Conservation (phyloP, 64 coral and sea anemone genomes). For the Astreopora myriophthalma region DNA sequence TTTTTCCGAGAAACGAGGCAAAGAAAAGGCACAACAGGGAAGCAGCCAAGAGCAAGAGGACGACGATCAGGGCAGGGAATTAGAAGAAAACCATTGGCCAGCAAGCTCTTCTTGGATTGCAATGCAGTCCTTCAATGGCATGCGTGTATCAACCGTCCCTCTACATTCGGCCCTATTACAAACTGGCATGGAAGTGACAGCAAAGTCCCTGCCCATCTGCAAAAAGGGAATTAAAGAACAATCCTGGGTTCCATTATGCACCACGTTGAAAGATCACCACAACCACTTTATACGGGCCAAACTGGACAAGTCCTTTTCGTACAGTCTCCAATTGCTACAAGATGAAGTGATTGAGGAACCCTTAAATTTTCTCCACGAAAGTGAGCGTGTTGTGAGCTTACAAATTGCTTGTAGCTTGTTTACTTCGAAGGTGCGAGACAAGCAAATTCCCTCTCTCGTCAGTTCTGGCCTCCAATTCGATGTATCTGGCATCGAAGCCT, state of each 20-base stretch:
- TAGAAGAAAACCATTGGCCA: background rate
- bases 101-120: slow-evolving; percentile 24
- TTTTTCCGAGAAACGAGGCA: background rate
- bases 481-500: background rate
- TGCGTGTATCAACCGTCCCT: background rate
- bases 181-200: background rate
- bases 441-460: background rate
- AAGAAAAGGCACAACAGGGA: background rate
- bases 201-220: background rate
- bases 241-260: background rate
- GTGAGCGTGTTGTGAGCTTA: background rate
- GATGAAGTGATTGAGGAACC: background rate
- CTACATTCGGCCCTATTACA: background rate
- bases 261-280: background rate
- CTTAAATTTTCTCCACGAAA: background rate
- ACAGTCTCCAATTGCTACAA: background rate
- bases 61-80: background rate
- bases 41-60: background rate
- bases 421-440: background rate
- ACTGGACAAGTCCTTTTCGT: background rate
- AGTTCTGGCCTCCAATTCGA: background rate
- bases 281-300: background rate
- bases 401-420: background rate
- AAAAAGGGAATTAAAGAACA: background rate
- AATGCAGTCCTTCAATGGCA: slow-evolving; percentile 7